Percentiles rank a stretch among this genome's conserved stretches.
These are phyloP conservation scores for Sinhomidia bicolor DNA, from an alignment of 2,888 invertebrate genomes.

Conservation along the genomic window DNA sequence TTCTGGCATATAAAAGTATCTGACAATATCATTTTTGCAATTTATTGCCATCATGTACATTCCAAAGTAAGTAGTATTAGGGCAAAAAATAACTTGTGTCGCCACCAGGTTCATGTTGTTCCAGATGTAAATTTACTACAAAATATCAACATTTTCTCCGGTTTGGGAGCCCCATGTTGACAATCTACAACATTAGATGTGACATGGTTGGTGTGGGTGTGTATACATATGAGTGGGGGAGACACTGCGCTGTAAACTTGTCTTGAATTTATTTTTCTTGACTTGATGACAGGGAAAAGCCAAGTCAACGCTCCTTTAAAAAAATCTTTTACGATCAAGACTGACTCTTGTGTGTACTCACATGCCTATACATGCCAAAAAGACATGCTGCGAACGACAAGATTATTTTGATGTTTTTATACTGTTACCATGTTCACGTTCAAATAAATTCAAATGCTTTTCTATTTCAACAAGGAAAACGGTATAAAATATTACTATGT, in stretches of 20 bases:
- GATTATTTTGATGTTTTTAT: constrained; percentile 43
- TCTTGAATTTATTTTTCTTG: constrained; percentile 61
- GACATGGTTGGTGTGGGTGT: background rate
- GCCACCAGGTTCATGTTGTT: constrained; percentile 13
- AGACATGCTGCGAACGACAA: background rate
- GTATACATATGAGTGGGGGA: background rate
- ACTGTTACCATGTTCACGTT: no score
- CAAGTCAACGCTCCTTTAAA: constrained; percentile 25
- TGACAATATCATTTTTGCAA: constrained; percentile 49
- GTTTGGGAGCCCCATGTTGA: constrained; percentile 30
- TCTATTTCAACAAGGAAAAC: constrained; percentile 13
- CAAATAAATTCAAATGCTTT: no score
- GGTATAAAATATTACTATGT: no score
- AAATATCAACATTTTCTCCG: constrained; percentile 36
- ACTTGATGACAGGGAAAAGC: constrained; percentile 47
- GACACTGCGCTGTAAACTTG: constrained; percentile 30
- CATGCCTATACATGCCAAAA: background rate
- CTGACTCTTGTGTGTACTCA: background rate
- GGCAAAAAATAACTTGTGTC: constrained; percentile 17
- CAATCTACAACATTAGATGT: no score
- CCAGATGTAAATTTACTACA: background rate
- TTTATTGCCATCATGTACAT: constrained; percentile 47
- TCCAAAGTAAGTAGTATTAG: background rate
- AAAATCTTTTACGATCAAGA: constrained; percentile 30
- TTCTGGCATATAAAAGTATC: constrained; percentile 10